Percentiles rank a stretch among this genome's conserved stretches.
Conservation (phyloP, 2,888 invertebrate genomes). For the Chironomus tentans region DNA sequence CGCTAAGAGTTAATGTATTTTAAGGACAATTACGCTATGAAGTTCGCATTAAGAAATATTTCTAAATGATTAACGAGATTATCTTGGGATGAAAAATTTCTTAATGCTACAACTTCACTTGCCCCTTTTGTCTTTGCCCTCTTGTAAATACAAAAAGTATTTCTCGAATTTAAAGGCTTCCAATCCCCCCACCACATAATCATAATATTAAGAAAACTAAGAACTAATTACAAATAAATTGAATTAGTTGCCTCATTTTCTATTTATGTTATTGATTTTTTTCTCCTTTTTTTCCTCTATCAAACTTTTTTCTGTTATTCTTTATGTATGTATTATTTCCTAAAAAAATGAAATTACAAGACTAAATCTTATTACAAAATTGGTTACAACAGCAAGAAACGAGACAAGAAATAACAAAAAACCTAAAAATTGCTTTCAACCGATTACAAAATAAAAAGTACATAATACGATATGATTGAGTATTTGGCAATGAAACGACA, state of each 20-base stretch:
- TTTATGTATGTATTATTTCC: not conserved
- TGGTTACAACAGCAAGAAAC: not conserved
- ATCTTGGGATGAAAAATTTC: not conserved
- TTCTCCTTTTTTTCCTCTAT: not conserved
- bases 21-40: not conserved
- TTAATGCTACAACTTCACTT: not conserved
- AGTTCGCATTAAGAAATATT: slow-evolving; percentile 1
- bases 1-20: not conserved
- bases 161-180: slow-evolving; percentile 28
- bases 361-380: not conserved
- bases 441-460: not conserved
- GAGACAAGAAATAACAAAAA: not conserved
- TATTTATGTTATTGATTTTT: not conserved
- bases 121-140: slow-evolving; percentile 26
- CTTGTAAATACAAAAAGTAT: slow-evolving; percentile 17
- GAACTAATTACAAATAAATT: not conserved
- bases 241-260: not conserved
- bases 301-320: not conserved
- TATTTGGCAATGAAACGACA: too few relatives aligned
- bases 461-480: too few relatives aligned
- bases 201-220: not conserved
- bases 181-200: not conserved
- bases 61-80: not conserved
- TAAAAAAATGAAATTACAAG: not conserved
- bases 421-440: not conserved